These are phyloP conservation scores for Epizoanthus scotinus DNA, from an alignment of 92 coral and sea anemone genomes.

Conservation along the genomic window DNA sequence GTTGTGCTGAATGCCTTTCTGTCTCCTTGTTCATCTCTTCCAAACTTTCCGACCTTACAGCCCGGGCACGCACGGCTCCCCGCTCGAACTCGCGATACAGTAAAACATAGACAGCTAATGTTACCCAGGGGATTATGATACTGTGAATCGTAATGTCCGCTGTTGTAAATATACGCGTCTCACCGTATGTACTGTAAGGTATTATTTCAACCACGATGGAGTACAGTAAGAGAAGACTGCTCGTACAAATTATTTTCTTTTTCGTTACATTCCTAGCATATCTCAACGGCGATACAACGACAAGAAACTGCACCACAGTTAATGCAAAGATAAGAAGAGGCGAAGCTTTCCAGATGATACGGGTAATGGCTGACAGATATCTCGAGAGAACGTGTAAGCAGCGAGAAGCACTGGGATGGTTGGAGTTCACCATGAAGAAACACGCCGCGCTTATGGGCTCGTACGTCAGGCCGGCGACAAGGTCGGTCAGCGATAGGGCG, in stretches of 20 bases:
- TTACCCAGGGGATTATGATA: no score
- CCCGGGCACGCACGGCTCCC: neutral
- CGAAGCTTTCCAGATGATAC: neutral
- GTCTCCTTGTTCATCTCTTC: neutral
- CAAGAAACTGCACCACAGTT: no score
- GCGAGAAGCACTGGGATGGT: neutral
- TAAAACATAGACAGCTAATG: no score
- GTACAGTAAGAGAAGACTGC: neutral
- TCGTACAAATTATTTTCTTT: neutral
- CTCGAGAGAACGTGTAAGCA: neutral
- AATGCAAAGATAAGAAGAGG: no score
- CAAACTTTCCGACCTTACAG: neutral
- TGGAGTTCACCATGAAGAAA: neutral
- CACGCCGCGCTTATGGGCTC: neutral
- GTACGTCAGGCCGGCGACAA: neutral
- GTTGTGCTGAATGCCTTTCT: neutral
- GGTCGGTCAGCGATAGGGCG: no score
- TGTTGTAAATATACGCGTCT: neutral
- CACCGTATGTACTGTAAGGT: neutral
- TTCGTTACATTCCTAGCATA: neutral
- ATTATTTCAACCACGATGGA: neutral
- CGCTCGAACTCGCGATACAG: no score
- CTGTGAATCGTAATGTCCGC: neutral
- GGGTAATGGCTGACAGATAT: neutral
- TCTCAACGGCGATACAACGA: neutral